Base-by-base conservation (phyloP, 2,797 vertebrate genomes). In the Cephalopachus bancanus region DNA sequence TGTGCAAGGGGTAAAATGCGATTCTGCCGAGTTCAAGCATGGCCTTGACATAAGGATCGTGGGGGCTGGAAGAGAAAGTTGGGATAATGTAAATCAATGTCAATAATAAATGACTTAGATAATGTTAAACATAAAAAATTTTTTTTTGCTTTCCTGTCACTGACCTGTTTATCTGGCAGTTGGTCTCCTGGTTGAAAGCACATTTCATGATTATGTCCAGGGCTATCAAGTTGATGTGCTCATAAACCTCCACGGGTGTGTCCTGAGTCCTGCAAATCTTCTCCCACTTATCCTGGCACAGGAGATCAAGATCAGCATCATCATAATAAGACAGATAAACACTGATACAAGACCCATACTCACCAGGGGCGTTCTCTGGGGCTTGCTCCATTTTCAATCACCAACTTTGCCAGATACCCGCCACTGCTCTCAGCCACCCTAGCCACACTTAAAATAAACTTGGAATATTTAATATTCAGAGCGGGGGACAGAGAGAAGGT, bases 121-220 rank as follows among this genome's bases (percentile, higher is more conserved):
- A n/a, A 33, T 55, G 30, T 49, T 3, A 15, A 44, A 44, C 44
- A 44, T 7, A 92, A 59, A 62, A 74, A 3, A 75, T n/a, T 8
- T 0, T 84, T 81, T 81, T 20, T 37, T 26, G 30, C 57, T 55
- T 24, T 85, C 60, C n/a, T 44, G 5, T 89, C 59, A 94, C 99
- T 98, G 69, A 99, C 99, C 99, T 95, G 88, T 99, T 97, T 14
- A 96, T 99, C 97, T 99, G 99, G 97, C 99, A 99, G 98, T 98
- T 98, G 97, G 98, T 99, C 62, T 98, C 96, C 83, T 95, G 98
- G 97, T 99, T 99, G 98, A 99, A 99, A 17, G 99, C 99, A 20
- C 99, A 99, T 96, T 99, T 99, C 99, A 99, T 98, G 93, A 99
- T 99, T 97, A 92, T 99, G 97, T 99, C 99, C 71, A 99, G 98